A percentile compares a stretch with the other conserved stretches of the same genome.
These are phyloP conservation scores for Nasonia vitripennis DNA, from an alignment of 1,140 invertebrate species.

Conservation along the genomic window DNA sequence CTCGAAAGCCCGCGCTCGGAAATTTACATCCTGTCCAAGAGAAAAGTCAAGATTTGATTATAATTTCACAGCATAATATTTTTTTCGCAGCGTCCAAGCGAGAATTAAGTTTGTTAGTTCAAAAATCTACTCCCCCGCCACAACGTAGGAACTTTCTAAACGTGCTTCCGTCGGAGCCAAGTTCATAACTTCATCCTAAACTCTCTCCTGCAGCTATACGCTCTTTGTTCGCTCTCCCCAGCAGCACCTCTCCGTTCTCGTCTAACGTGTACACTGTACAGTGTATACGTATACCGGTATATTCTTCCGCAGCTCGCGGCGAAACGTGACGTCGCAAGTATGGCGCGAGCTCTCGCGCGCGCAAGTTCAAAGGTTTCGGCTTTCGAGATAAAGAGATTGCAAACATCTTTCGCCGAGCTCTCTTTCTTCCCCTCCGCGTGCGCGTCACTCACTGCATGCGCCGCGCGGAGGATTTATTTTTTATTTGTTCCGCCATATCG, in stretches of 20 bases:
- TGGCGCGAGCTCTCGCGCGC: background rate
- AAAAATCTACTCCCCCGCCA: background rate
- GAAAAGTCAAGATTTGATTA: background rate
- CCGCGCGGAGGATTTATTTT: background rate
- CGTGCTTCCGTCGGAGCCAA: background rate
- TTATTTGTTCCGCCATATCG: background rate
- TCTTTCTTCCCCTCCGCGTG: background rate
- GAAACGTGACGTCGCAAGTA: constrained; percentile 11
- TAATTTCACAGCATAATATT: too few species aligned
- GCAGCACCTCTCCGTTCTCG: too few species aligned
- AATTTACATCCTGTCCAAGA: background rate
- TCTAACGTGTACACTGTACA: background rate
- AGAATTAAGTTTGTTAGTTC: too few species aligned
- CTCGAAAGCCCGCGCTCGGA: background rate
- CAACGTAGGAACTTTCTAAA: background rate
- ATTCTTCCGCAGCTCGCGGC: background rate
- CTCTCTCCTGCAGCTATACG: background rate
- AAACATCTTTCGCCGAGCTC: background rate
- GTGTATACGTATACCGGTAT: background rate
- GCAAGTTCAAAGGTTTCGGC: constrained; percentile 35
- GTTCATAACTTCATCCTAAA: background rate
- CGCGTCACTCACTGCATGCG: background rate
- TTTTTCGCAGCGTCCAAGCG: too few species aligned
- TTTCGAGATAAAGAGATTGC: constrained; percentile 18
- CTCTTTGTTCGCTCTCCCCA: background rate